Evolutionary conservation across 2,113 vertebrate species (phyloP), one percentile per base, ranked within the genome.

Genomic region (Ciconia stormi): DNA sequence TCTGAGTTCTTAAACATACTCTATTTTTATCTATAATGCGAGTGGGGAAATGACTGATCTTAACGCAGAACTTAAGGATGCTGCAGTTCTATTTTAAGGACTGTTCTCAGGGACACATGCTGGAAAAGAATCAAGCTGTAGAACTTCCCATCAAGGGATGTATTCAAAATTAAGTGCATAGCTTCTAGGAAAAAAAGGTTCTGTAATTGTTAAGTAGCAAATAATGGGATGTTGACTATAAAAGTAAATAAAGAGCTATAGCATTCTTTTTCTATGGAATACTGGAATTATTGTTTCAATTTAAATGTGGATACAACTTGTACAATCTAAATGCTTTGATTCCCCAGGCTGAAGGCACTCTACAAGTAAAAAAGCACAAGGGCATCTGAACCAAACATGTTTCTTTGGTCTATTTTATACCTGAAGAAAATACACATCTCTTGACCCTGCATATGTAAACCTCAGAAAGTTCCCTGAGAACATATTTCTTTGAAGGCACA

Each of bases 401-500:
- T 70, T 58, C 32, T 76, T 91, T 67, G 21, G 26, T 79, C 26
- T 82, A 8, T 93, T 95, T 84, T 63, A 21, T 65, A 66, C 29
- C 23, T 5, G 2, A 82, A 82, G 26, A 87, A 95, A 96, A 88
- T 82, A 80, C 58, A 73, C 30, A 53, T 91, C 36, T 91, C 74
- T 87, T 88, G 84, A 94, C 78, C 74, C 69, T 90, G 49, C 17
- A 27, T 34, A 67, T 34, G 18, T 50, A 82, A 67, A 80, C 38
- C 65, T 74, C 71, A 85, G 58, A 91, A 94, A 55, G 16, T 72
- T 96, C 34, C 58, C 67, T 32, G 29, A 8, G 7, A 82, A 50
- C 21, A 23, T n/a, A 85, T 76, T 85, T 85, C 61, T 94, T 71
- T 83, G 73, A 95, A 82, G 61, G 72, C 34, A 95, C 50, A 94